Evolutionary conservation across 2,113 vertebrate genomes (phyloP).

Genomic region (Neotragus moschatus): DNA sequence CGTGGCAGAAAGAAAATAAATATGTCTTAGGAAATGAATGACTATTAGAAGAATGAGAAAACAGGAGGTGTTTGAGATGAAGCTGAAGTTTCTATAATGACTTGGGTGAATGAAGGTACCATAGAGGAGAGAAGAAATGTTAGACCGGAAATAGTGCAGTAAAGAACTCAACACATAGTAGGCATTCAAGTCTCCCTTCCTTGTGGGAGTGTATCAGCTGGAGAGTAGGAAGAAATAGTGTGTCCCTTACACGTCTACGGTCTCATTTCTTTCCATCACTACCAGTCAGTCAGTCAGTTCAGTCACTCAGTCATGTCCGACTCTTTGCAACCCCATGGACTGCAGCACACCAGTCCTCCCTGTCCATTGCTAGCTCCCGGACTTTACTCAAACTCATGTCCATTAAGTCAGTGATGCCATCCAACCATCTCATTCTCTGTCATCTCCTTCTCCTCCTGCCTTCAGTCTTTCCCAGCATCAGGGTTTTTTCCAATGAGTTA

Average conservation of each 20-base stretch:
- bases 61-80: background rate
- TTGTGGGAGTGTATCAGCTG: background rate
- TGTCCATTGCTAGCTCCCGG: background rate
- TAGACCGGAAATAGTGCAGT: background rate
- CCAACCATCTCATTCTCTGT: background rate
- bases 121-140: background rate
- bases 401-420: background rate
- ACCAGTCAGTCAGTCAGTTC: background rate
- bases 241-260: background rate
- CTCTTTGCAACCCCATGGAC: background rate
- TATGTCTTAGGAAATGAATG: background rate
- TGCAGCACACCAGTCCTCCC: background rate
- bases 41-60: background rate
- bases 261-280: background rate
- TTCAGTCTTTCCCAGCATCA: background rate
- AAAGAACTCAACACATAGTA: background rate
- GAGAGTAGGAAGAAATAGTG: background rate
- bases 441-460: background rate
- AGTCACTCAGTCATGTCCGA: background rate
- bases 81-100: background rate
- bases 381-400: background rate
- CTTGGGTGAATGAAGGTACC: too few species aligned
- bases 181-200: background rate
- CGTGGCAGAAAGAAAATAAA: background rate
- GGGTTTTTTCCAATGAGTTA: background rate